These are phyloP conservation scores for Onychostoma macrolepis DNA, from an alignment of 2,113 vertebrate genomes.

Conservation along the genomic window DNA sequence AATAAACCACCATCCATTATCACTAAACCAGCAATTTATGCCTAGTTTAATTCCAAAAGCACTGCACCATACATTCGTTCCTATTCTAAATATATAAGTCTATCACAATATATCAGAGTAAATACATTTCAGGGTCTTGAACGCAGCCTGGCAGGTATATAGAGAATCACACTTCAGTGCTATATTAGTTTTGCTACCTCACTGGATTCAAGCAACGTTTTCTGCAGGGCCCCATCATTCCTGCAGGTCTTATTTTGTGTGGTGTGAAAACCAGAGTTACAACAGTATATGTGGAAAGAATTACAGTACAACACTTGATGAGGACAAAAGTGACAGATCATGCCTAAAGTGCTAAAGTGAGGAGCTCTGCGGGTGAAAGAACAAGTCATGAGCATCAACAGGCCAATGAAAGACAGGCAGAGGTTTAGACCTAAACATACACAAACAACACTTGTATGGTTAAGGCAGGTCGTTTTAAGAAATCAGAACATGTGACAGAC, in stretches of 20 bases:
- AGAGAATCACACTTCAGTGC: slow-evolving; percentile 10
- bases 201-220: neutral
- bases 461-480: slow-evolving; percentile 9
- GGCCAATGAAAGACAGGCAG: slow-evolving; percentile 6
- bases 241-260: neutral
- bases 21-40: neutral
- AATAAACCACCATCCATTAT: neutral
- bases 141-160: neutral
- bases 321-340: neutral
- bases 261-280: slow-evolving; percentile 1
- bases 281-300: neutral
- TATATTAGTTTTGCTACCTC: slow-evolving; percentile 16
- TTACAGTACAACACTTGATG: neutral
- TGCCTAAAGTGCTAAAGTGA: slow-evolving; percentile 13
- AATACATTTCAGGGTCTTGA: slow-evolving; percentile 18
- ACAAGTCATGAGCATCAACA: neutral
- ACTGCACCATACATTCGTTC: neutral
- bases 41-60: slow-evolving; percentile 9
- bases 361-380: neutral
- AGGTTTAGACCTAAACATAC: slow-evolving; percentile 3
- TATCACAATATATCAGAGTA: slow-evolving; percentile 7
- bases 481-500: neutral
- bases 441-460: neutral
- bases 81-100: neutral
- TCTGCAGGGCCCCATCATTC: slow-evolving; percentile 9